phyloP scores from a whole-genome alignment of 2,888 invertebrate genomes.

The Hypselothyrea guttata region DNA sequence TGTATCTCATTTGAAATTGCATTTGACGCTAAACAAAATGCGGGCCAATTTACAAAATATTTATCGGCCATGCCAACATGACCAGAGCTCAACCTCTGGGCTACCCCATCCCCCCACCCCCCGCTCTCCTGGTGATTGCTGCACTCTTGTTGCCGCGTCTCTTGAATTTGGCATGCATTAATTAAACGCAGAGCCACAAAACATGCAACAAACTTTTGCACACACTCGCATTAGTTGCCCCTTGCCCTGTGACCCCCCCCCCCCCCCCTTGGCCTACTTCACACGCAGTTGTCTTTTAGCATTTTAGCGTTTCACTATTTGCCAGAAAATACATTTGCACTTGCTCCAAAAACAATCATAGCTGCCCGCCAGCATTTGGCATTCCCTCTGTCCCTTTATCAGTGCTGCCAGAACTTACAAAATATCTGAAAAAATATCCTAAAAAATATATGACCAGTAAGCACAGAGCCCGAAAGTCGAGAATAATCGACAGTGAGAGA shows the following conservation, averaged over 20 bases:
- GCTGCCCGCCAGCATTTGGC: constrained; percentile 24
- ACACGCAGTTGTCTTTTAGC: constrained; percentile 35
- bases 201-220: constrained; percentile 22
- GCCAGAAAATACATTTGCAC: constrained; percentile 36
- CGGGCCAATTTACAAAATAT: constrained; percentile 63
- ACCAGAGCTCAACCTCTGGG: constrained; percentile 19
- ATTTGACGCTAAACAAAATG: constrained; percentile 62
- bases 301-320: constrained; percentile 35
- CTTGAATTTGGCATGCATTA: constrained; percentile 47
- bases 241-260: not conserved
- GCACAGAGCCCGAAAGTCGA: no score
- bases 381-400: not conserved
- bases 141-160: constrained; percentile 9
- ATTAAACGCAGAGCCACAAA: constrained; percentile 42
- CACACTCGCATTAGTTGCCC: not conserved
- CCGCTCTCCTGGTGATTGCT: not conserved
- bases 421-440: no score
- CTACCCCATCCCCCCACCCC: not conserved
- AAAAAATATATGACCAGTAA: no score
- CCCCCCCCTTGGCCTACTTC: not conserved
- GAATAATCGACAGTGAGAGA: no score
- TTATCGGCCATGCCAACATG: constrained; percentile 49
- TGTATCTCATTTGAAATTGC: constrained; percentile 50
- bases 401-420: no score
- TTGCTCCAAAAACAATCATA: constrained; percentile 40